Evolutionary conservation across 2,797 vertebrate genomes (phyloP), one percentile per base, ranked within the genome.

Genomic region (Numenius phaeopus): DNA sequence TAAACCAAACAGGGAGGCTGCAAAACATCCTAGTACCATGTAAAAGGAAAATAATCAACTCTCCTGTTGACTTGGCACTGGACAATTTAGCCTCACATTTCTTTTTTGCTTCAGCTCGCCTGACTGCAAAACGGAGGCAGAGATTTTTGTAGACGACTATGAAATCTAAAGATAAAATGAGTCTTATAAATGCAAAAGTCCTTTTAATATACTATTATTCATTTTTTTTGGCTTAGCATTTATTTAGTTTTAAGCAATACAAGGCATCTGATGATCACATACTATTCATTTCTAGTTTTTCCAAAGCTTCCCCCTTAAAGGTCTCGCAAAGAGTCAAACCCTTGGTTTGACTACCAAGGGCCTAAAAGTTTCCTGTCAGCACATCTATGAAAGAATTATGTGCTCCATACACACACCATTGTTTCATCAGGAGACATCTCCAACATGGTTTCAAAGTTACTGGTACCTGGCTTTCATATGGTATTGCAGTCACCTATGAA

Each of bases 21-120:
- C 10, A 69, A 72, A 52, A 40, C 12, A 77, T 26, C 57, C 55
- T 47, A 37, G 40, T 6, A 9, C 11, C 0, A 0, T 2, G 1
- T 32, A 42, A 65, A 18, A 73, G 54, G 27, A 61, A 76, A 70
- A 77, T 20, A 40, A 78, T 49, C 70, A 85, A 0, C 66, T 76
- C 49, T 54, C 47, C 50, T 77, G 73, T 62, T 84, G 59, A 67
- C 58, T 70, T 66, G 61, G 72, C 54, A 14, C 27, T 5, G 15
- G 19, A 52, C 29, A 64, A 14, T 62, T 49, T n/a, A 67, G 32
- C 50, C 64, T 34, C 32, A 7, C 18, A 5, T 26, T 23, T 57
- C 62, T 20, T 44, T 32, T 42, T 20, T 29, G 27, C 26, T 55
- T 34, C 55, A 65, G n/a, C 65, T 80, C 61, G 27, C 42, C 9